Percentiles rank a stretch among this genome's conserved stretches.
phyloP scores from a whole-genome alignment of 2,797 vertebrate species.

The Gobionotothen gibberifrons region DNA sequence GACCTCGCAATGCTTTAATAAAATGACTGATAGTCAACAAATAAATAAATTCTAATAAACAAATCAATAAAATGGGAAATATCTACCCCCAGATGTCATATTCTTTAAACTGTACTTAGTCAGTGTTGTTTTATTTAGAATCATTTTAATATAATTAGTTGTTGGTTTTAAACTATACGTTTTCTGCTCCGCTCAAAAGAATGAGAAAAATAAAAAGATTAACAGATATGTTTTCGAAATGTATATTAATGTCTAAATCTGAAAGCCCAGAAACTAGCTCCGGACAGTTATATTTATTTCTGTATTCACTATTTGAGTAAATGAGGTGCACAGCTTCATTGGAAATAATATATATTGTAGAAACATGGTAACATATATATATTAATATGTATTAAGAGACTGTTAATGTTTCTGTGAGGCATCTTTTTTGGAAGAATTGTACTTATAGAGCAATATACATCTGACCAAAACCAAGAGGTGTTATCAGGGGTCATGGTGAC shows the following conservation, averaged over 20 bases:
- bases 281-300: neutral
- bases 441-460: neutral
- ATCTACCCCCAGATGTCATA: neutral
- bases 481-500: neutral
- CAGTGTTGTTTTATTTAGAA: neutral
- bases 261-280: neutral
- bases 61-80: neutral
- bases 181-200: neutral
- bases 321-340: neutral
- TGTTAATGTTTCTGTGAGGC: neutral
- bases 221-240: neutral
- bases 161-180: neutral
- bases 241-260: neutral
- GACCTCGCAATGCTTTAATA: constrained; percentile 3
- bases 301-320: neutral
- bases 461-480: neutral
- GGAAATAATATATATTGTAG: neutral
- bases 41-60: neutral
- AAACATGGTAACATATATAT: neutral
- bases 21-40: constrained; percentile 18
- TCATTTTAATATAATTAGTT: neutral
- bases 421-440: neutral
- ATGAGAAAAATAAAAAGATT: neutral
- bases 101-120: neutral
- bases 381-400: neutral